Base-by-base conservation (phyloP, 2,888 invertebrate genomes). In the Tipula confusa region DNA sequence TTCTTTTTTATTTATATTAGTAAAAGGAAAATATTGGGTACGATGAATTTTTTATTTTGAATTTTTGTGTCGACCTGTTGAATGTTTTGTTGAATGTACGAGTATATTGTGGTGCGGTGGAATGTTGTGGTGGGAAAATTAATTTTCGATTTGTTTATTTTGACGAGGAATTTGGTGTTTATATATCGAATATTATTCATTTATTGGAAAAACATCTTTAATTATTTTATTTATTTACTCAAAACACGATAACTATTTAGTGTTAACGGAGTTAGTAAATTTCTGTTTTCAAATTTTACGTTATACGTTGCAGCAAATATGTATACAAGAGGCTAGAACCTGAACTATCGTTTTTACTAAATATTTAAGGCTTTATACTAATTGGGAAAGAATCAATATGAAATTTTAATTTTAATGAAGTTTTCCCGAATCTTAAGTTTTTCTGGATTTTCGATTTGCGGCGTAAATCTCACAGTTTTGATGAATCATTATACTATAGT, bases 71-170 rank as follows among this genome's bases (percentile, higher is more conserved):
- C 64, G 64, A 64, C 64, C 64, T 64, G 64, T 64, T 64, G 64
- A 64, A 64, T 64, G 24, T 64, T 64, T 64, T 64, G 64, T 6
- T 64, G 64, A 2, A 9, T 24, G 64, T 7, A 64, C 24, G 24
- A 64, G 24, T 64, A 11, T 64, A n/a, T n/a, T n/a, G 38, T 13
- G 64, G 11, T 38, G 38, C 31, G 31, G 31, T 31, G 31, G 3
- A 31, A 31, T 15, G n/a, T 43, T 15, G 15, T 43, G n/a, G n/a
- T 43, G n/a, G n/a, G 43, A 43, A 43, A 43, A 4, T 24, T 24
- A 64, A 64, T 64, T 64, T 64, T 64, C 24, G 24, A 64, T 64
- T 64, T 64, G 64, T 64, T 64, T 64, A 24, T 64, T 64, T 64
- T 64, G 24, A 64, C 64, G 7, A 64, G 2, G n/a, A 15, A n/a